A percentile compares a stretch with the other conserved stretches of the same genome.
Evolutionary conservation across 2,797 vertebrate genomes (phyloP).

Genomic region (Megalops cyprinoides): DNA sequence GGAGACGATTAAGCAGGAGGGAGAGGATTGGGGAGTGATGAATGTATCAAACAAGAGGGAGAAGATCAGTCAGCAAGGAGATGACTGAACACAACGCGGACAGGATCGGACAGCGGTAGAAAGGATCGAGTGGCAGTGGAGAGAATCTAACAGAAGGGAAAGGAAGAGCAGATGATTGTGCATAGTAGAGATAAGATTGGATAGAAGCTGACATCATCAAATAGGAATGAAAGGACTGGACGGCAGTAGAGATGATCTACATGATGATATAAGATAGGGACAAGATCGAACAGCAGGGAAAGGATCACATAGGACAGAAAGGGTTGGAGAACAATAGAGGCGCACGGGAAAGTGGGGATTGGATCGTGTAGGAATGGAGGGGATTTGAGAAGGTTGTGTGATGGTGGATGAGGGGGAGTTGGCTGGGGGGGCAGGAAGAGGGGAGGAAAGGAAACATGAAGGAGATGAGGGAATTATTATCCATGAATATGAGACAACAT

Average conservation of each 20-base stretch:
- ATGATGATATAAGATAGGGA: constrained; percentile 24
- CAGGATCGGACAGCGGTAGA: not conserved
- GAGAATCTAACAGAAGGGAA: not conserved
- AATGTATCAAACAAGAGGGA: constrained; percentile 3
- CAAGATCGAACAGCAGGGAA: not conserved
- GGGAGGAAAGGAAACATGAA: constrained; percentile 30
- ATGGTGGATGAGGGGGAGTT: no score
- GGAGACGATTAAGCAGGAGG: not conserved
- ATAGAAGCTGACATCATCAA: no score
- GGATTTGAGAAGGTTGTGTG: constrained; percentile 60
- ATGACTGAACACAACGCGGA: no score
- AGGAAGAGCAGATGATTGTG: not conserved
- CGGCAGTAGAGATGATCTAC: no score
- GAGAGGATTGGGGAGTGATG: not conserved
- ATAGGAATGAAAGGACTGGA: no score
- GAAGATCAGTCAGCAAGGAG: not conserved
- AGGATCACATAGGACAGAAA: constrained; percentile 12
- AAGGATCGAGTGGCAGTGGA: no score
- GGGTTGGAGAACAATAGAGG: no score
- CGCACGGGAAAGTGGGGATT: constrained; percentile 32
- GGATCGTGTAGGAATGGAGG: constrained; percentile 39
- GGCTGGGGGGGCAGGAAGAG: constrained; percentile 21
- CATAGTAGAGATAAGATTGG: no score
- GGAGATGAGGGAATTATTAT: constrained; percentile 31
- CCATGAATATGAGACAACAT: constrained; percentile 48